Base-by-base conservation (phyloP, 2,797 vertebrate genomes). In the Diceros bicornis region DNA sequence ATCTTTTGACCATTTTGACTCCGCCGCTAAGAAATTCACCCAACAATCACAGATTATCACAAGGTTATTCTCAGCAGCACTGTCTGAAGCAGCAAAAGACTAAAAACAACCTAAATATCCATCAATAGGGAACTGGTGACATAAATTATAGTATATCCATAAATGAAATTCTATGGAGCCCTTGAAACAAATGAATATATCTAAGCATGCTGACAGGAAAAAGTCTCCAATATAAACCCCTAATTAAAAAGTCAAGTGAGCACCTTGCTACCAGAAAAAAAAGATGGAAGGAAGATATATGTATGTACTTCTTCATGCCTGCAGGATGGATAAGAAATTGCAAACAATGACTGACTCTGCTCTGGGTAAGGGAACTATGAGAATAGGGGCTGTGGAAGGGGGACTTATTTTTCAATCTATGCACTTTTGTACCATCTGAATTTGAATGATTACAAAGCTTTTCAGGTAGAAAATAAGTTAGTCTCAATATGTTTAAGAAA, bases 81-180 rank as follows among this genome's bases (percentile, higher is more conserved):
- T 50, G 59, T 47, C 71, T 59, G 18, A 21, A 82, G 64, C 14
- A 92, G 77, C 27, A 29, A 89, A 94, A 90, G 50, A 89, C 52
- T 62, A 69, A 74, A 79, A 85, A 94, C 27, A 5, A 87, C 34
- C 47, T 81, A 86, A 87, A 69, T 57, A 93, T 21, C 41, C n/a
- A 93, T 77, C 71, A 88, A 34, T 90, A 90, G 92, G 41, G 41
- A 92, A 87, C 32, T 68, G 14, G n/a, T 89, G 16, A 92, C 37
- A 89, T 62, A 66, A 64, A 75, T 90, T 81, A 77, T 0, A 68
- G 41, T 71, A 62, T 37, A 96, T 25, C 77, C 77, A 69, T 57
- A 85, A 93, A 81, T 2, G 62, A 34, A 82, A 91, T 84, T 96
- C 81, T 93, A 44, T 29, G 7, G 18, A 62, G 47, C 6, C 59